Evolutionary conservation across 2,888 invertebrate genomes (phyloP), one percentile per base, ranked within the genome.

Genomic region (Tetropium fuscum): DNA sequence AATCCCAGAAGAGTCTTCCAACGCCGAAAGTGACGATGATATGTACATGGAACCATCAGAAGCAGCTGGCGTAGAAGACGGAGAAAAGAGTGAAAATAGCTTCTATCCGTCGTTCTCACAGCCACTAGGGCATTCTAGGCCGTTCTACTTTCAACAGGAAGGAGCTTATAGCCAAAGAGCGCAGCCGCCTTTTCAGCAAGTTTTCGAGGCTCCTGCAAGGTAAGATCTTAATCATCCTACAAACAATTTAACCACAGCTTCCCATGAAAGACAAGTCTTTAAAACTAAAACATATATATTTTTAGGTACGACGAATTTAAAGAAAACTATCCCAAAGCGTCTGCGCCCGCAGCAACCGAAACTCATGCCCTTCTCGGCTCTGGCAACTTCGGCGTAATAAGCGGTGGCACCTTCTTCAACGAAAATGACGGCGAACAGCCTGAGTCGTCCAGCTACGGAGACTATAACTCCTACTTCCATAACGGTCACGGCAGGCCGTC

Each of bases 311-410:
- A 77, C 81, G 48, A 83, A 0, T 78, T 75, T 60, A 76, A 78
- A 63, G 71, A 73, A 30, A 61, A 69, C 18, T 63, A 58, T 30
- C 16, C 60, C 30, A 22, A 44, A 34, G 36, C 58, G 11, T 10
- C 45, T 1, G 18, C 30, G 15, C 32, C 40, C 16, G 57, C 60
- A 10, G 44, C 61, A 22, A 15, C 54, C 2, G 27, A 51, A 27
- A 38, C 41, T 4, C 19, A 7, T 1, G 43, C 48, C 10, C 61
- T 93, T 8, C 81, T 94, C 3, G 90, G 94, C 3, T 93, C 93
- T 0, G 94, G 94, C 0, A 94, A 94, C 80, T 94, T 94, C 73
- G 93, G 93, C 0, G 93, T 95, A 0, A 90, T 95, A 45, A 87
- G 88, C 54, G 95, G 95, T 2, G 95, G 94, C 2, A 94, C 94